A percentile compares a stretch with the other conserved stretches of the same genome.
phyloP scores from a whole-genome alignment of 37 sponge, comb jelly and placozoan species.

The Diacarnus erythraeanus region DNA sequence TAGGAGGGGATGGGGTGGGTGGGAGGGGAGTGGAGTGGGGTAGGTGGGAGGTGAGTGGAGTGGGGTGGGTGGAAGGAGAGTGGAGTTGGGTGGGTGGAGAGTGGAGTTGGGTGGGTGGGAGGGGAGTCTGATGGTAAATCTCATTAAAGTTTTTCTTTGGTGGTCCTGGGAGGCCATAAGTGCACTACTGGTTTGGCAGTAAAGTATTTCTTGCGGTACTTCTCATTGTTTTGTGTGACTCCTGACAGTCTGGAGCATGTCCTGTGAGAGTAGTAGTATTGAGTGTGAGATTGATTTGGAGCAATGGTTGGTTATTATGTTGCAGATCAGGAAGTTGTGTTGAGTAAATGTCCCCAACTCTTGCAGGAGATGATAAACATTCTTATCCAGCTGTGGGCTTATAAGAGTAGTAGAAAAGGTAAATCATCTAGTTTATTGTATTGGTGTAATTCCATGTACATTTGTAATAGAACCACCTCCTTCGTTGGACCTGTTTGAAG shows the following conservation, averaged over 20 bases:
- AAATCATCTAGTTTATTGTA: background rate
- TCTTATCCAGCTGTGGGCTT: conserved; percentile 48
- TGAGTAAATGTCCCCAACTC: conserved; percentile 66
- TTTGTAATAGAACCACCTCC: conserved; percentile 25
- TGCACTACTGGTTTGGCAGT: no score
- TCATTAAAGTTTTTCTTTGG: no score
- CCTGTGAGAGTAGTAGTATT: no score
- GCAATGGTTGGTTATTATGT: background rate
- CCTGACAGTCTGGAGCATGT: conserved; percentile 1
- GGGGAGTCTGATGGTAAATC: no score
- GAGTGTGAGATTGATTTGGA: background rate
- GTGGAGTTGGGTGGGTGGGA: no score
- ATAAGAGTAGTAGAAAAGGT: background rate
- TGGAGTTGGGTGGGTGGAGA: no score
- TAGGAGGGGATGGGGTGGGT: no score
- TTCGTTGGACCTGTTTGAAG: conserved; percentile 79
- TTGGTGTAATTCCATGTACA: background rate
- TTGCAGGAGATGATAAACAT: conserved; percentile 71
- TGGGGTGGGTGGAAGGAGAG: no score
- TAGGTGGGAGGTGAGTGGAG: no score
- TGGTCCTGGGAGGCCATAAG: no score
- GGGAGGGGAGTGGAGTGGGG: no score
- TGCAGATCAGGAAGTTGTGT: conserved; percentile 51
- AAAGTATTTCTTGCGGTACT: no score
- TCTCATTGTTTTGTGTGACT: background rate